Conservation (phyloP, 2,113 vertebrate species). For the Oceanodroma tethys region DNA sequence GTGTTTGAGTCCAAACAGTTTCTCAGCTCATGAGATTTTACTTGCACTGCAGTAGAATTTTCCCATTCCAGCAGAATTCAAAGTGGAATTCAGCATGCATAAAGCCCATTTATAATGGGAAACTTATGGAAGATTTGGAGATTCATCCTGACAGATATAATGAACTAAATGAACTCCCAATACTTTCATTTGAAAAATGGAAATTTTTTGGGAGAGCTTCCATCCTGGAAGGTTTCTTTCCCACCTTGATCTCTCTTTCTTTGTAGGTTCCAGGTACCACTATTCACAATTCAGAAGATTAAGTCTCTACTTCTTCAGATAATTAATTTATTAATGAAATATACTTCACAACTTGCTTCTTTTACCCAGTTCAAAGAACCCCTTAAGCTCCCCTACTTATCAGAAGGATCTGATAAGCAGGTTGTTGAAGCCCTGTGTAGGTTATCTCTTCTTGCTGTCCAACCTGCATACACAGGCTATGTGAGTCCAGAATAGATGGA, state of each 20-base stretch:
- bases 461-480: accelerated
- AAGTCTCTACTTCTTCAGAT: neutral
- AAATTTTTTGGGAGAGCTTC: neutral
- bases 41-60: neutral
- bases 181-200: neutral
- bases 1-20: neutral
- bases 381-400: neutral
- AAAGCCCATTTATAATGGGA: neutral
- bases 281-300: neutral
- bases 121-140: neutral
- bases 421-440: neutral
- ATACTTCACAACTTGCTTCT: neutral
- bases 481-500: neutral
- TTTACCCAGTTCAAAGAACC: neutral
- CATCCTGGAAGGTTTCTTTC: neutral
- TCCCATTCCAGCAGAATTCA: neutral
- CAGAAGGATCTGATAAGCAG: neutral
- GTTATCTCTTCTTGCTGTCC: neutral
- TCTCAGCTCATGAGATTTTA: neutral
- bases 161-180: neutral
- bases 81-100: neutral
- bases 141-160: neutral
- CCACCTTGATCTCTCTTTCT: neutral
- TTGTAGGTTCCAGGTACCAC: neutral
- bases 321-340: neutral